phyloP scores from a whole-genome alignment of 30 jellyfish, hydroid and myxozoan species.

The Cassiopea xamachana region DNA sequence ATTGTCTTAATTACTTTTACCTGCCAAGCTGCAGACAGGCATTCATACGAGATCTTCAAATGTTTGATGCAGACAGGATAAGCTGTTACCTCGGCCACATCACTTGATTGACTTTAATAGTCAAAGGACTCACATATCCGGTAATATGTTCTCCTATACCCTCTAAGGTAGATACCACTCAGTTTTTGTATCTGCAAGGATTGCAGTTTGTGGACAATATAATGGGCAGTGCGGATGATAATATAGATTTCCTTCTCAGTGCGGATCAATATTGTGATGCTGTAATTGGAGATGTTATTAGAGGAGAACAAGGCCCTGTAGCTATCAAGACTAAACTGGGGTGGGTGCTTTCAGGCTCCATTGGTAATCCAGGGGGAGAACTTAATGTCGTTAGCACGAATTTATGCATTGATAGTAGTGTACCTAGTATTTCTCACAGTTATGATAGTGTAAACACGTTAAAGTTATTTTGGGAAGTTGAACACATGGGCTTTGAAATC shows the following conservation, averaged over 20 bases:
- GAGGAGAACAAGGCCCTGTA: no score
- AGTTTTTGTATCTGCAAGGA: conserved; percentile 51
- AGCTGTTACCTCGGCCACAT: no score
- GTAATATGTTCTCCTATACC: conserved; percentile 26
- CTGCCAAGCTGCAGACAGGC: no score
- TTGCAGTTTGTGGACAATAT: conserved; percentile 22
- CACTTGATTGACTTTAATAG: no score
- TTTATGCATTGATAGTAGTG: background rate
- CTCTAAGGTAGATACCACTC: conserved; percentile 18
- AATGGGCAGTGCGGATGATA: no score
- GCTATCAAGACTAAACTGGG: no score
- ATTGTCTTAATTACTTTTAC: no score
- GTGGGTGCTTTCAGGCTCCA: background rate
- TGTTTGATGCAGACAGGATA: no score
- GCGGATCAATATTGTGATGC: no score
- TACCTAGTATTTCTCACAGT: background rate
- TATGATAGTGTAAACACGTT: background rate
- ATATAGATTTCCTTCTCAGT: background rate
- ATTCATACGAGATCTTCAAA: no score
- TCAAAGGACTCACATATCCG: conserved; percentile 21
- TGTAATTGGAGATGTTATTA: no score
- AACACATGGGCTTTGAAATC: background rate
- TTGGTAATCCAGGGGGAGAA: background rate
- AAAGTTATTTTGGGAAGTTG: background rate
- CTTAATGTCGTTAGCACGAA: background rate